Percentiles rank a stretch among this genome's conserved stretches.
These are phyloP conservation scores for Harpagifer antarcticus DNA, from an alignment of 2,797 vertebrate species.

Conservation along the genomic window DNA sequence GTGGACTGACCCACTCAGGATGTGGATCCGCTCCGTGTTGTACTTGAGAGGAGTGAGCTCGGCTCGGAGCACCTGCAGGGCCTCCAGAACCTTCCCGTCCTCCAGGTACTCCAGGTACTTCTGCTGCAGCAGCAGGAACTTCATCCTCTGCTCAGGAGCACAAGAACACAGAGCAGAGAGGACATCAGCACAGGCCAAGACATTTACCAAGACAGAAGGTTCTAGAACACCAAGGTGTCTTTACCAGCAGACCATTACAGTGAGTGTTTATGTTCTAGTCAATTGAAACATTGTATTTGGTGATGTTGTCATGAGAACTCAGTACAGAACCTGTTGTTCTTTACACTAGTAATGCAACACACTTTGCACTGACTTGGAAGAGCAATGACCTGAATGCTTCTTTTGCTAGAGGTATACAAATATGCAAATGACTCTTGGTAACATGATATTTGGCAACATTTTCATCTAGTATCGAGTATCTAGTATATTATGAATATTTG, in stretches of 20 bases:
- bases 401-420: too few species aligned
- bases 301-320: too few species aligned
- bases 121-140: constrained; percentile 98
- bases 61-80: constrained; percentile 95
- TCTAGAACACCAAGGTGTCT: background rate
- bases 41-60: constrained; percentile 97
- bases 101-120: constrained; percentile 98
- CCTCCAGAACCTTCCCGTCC: constrained; percentile 97
- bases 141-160: constrained; percentile 89
- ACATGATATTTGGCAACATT: too few species aligned
- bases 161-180: background rate
- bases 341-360: too few species aligned
- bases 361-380: too few species aligned
- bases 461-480: too few species aligned
- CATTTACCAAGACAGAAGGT: background rate
- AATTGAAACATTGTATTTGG: too few species aligned
- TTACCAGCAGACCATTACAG: background rate
- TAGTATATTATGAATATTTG: too few species aligned
- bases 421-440: too few species aligned
- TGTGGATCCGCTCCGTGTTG: constrained; percentile 96
- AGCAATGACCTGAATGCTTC: too few species aligned
- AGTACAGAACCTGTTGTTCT: too few species aligned
- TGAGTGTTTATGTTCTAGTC: background rate
- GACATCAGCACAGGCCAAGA: background rate
- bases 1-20: constrained; percentile 94